Evolutionary conservation across 2,113 vertebrate species (phyloP), one percentile per base, ranked within the genome.

Genomic region (Pomatostomus ruficeps): DNA sequence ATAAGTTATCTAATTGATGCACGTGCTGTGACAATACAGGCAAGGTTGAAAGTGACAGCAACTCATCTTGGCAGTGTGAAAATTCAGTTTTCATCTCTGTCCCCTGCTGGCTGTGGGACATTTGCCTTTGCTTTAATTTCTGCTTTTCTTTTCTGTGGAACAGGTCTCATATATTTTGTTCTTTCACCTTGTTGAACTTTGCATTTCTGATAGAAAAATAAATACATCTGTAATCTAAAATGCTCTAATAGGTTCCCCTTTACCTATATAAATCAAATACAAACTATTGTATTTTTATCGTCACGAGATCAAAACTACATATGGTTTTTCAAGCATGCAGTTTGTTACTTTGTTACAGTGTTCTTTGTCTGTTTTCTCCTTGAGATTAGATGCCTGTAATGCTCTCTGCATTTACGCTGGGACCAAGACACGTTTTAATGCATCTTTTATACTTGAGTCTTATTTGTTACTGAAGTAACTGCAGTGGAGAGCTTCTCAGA

Each of bases 401-500:
- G 57, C 31, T 93, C 54, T 84, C 12, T 76, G 76, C 78, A 71
- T 94, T 91, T 83, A 77, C 59, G 72, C 48, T 91, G 89, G 74
- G 90, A 88, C 79, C 61, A 79, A 89, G 84, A 83, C 85, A 89
- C 58, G 3, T 96, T 91, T 94, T 94, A 94, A 95, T 96, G 85
- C 91, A 95, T 96, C 91, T 94, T 95, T 89, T 94, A 66, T 92
- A 79, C 91, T 91, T 38, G 62, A 91, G 36, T 76, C 89, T 95
- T 94, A 92, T 95, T 96, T 97, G 93, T 96, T 96, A 81, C 92
- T 87, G 89, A 95, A 93, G 80, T 72, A 92, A 89, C 95, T 93
- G 95, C 94, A 95, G 83, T 91, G 86, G 80, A 95, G 96, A 96
- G 89, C 93, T 91, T 95, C 95, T 91, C 92, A 92, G 95, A 92